phyloP scores from a whole-genome alignment of 2,888 invertebrate species.

The Azorinus chamasolen region DNA sequence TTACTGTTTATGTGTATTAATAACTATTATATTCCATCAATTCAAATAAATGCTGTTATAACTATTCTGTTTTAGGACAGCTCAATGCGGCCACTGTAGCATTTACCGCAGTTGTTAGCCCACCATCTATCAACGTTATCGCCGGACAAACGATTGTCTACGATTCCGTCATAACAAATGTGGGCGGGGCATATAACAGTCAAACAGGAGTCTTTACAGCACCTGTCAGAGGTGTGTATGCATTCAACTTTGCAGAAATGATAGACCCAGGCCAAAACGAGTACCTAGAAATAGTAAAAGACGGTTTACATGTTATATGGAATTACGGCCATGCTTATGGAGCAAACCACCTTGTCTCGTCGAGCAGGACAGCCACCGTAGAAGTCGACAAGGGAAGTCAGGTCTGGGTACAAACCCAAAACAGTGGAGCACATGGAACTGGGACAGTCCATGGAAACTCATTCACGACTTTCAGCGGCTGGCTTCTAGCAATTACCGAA shows the following conservation, averaged over 20 bases:
- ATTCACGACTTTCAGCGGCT: conserved; percentile 44
- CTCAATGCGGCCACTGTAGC: conserved; percentile 8
- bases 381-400: conserved; percentile 26
- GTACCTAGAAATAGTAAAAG: conserved; percentile 16
- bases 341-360: conserved; percentile 17
- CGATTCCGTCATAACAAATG: conserved; percentile 6
- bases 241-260: conserved; percentile 29
- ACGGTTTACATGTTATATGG: conserved; percentile 32
- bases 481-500: conserved; percentile 37
- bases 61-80: too few species aligned
- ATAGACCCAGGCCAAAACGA: conserved; percentile 23
- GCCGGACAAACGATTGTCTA: conserved; percentile 26
- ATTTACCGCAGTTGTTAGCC: conserved; percentile 12
- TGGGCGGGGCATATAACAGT: conserved; percentile 24
- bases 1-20: too few species aligned
- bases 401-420: conserved; percentile 33
- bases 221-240: conserved; percentile 32
- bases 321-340: conserved; percentile 25
- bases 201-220: conserved; percentile 33
- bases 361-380: conserved; percentile 30
- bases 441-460: conserved; percentile 41
- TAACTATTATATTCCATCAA: too few species aligned
- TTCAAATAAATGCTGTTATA: too few species aligned
- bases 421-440: conserved; percentile 25
- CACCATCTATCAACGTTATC: conserved; percentile 3